Evolutionary conservation across 2,797 vertebrate species (phyloP), one percentile per base, ranked within the genome.

Genomic region (Myoxocephalus aenaeus): DNA sequence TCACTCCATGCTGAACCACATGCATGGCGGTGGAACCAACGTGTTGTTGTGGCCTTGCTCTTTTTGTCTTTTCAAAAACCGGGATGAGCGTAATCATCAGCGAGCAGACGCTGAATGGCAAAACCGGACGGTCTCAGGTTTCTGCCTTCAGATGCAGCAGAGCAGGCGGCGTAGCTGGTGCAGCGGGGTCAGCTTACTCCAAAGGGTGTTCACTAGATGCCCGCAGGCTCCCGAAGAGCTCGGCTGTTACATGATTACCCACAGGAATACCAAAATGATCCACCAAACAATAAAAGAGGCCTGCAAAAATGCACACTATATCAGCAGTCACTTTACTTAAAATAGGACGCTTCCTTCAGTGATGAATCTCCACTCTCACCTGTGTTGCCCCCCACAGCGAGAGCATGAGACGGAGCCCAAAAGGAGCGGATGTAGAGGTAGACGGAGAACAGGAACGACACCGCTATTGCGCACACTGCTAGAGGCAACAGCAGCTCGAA

Each of bases 371-470:
- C 38, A 42, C 42, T 69, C 92, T 94, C 76, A 98, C 97, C 97
- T 92, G 97, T 97, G 93, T 96, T 97, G 29, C 97, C 97, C 4
- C 97, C 96, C 9, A 94, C 89, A 15, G 97, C 96, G 65, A 98
- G 93, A 2, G 93, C 95, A 0, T 93, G 90, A 70, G 92, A 68
- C 5, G 96, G 94, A 59, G 94, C 96, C 67, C 91, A 85, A 65
- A 96, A 95, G 15, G 97, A 96, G 75, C 95, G 94, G 56, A 95
- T 38, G 74, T 97, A 98, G 64, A 98, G 96, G 77, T 96, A 94
- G 87, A 96, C 5, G 62, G 97, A 96, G 77, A 97, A 89, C 64
- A 95, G 64, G 78, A 96, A 95, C 5, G 96, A 94, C 29, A 87
- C 61, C 1, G 91, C 85, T 18, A 92, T 92, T 7, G 96, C 92